Percentiles rank a stretch among this genome's conserved stretches.
Evolutionary conservation across 2,113 vertebrate species (phyloP).

Genomic region (Phaethornis superciliosus): DNA sequence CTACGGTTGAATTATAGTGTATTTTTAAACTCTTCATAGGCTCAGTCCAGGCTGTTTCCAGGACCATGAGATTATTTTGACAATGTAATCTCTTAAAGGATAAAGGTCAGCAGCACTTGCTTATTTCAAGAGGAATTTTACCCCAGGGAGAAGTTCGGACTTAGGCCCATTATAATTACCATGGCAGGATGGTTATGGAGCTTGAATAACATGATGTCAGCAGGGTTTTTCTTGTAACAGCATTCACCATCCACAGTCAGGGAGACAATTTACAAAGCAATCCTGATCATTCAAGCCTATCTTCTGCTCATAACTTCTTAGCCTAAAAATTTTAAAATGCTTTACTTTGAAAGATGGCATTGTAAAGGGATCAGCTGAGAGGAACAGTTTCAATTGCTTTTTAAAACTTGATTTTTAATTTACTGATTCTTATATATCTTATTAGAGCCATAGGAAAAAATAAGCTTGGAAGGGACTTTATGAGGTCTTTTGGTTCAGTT

Average conservation of each 20-base stretch:
- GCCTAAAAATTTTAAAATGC: background rate
- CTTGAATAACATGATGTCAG: background rate
- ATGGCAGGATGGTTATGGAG: background rate
- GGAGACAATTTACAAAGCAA: background rate
- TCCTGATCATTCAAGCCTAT: background rate
- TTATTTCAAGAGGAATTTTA: constrained; percentile 23
- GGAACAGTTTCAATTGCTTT: background rate
- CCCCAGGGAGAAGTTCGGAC: background rate
- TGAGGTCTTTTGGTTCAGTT: background rate
- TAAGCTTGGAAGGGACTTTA: background rate
- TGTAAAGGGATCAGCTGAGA: background rate
- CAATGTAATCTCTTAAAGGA: constrained; percentile 15
- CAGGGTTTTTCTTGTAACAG: background rate
- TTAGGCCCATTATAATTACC: background rate
- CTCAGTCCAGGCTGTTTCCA: background rate
- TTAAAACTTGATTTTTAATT: background rate
- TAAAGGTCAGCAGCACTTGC: constrained; percentile 7
- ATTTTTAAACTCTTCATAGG: constrained; percentile 7
- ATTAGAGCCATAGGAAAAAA: background rate
- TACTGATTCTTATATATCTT: background rate
- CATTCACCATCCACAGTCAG: background rate
- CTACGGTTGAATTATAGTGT: background rate
- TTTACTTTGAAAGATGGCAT: background rate
- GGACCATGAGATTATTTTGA: constrained; percentile 28
- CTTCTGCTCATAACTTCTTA: background rate